Percentiles rank a stretch among this genome's conserved stretches.
Evolutionary conservation across 1,140 invertebrate species (phyloP).

Genomic region (Tyrophagus putrescentiae): DNA sequence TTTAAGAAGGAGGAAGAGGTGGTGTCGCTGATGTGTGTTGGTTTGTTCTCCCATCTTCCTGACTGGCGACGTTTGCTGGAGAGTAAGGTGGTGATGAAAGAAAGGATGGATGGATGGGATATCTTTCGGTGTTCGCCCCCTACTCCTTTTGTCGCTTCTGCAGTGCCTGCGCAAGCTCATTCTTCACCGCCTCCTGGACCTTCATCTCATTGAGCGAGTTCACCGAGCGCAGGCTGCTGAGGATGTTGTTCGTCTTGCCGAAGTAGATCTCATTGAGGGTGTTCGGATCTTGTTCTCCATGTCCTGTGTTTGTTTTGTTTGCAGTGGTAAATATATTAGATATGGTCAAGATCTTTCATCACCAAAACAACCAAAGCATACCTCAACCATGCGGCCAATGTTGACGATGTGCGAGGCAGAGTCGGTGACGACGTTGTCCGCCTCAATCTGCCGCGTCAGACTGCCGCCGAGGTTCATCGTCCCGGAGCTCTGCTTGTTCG

Average conservation of each 20-base stretch:
- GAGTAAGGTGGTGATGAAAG: too few species aligned
- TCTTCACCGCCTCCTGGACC: slow-evolving; percentile 62
- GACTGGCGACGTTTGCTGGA: too few species aligned
- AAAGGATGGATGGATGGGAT: too few species aligned
- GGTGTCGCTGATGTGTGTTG: too few species aligned
- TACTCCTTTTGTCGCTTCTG: slow-evolving; percentile 47
- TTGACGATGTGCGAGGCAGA: slow-evolving; percentile 92
- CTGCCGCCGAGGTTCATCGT: slow-evolving; percentile 98
- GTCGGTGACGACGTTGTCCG: slow-evolving; percentile 73
- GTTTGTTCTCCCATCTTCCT: too few species aligned
- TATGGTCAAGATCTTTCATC: background rate
- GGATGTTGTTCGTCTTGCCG: slow-evolving; percentile 96
- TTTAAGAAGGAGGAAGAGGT: too few species aligned
- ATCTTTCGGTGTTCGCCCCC: too few species aligned
- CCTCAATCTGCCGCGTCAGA: slow-evolving; percentile 88
- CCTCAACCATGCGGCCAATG: slow-evolving; percentile 60
- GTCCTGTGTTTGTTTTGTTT: slow-evolving; percentile 50
- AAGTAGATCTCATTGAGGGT: slow-evolving; percentile 98
- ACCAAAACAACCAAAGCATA: slow-evolving; percentile 25
- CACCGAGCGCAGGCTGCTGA: slow-evolving; percentile 84
- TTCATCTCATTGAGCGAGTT: slow-evolving; percentile 65
- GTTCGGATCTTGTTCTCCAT: slow-evolving; percentile 99
- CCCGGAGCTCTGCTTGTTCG: slow-evolving; percentile 85
- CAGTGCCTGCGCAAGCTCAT: slow-evolving; percentile 63
- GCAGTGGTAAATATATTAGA: background rate